Conservation (phyloP, 2,888 invertebrate genomes). For the Caenorhabditis virilis region DNA sequence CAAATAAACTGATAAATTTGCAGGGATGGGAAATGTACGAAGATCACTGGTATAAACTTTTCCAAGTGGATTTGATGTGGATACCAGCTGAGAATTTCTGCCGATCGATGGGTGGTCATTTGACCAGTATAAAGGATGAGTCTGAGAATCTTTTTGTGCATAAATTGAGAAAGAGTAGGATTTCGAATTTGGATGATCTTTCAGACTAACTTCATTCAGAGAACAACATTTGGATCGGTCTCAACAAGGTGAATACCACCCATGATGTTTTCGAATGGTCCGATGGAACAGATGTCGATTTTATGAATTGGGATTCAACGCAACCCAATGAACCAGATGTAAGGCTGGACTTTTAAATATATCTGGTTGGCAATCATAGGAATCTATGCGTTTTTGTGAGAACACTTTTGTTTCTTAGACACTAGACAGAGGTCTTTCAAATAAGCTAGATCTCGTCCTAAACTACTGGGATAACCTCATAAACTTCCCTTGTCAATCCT, state of each 20-base stretch:
- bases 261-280: slow-evolving; percentile 63
- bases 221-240: slow-evolving; percentile 66
- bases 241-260: slow-evolving; percentile 59
- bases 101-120: slow-evolving; percentile 61
- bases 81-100: slow-evolving; percentile 66
- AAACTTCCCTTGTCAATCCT: too few species aligned
- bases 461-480: slow-evolving; percentile 13
- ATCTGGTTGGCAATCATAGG: too few species aligned
- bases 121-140: slow-evolving; percentile 56
- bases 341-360: too few species aligned
- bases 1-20: not conserved
- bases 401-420: too few species aligned
- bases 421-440: too few species aligned
- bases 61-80: slow-evolving; percentile 64
- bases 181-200: not conserved
- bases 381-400: too few species aligned
- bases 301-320: slow-evolving; percentile 63
- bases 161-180: slow-evolving; percentile 57
- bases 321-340: slow-evolving; percentile 63
- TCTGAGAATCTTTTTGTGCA: slow-evolving; percentile 64
- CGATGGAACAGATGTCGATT: slow-evolving; percentile 50
- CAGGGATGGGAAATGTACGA: slow-evolving; percentile 62
- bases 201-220: too few species aligned
- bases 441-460: not conserved
- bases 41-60: slow-evolving; percentile 61